phyloP scores from a whole-genome alignment of 2,797 vertebrate species.

The Margarornis squamiger region DNA sequence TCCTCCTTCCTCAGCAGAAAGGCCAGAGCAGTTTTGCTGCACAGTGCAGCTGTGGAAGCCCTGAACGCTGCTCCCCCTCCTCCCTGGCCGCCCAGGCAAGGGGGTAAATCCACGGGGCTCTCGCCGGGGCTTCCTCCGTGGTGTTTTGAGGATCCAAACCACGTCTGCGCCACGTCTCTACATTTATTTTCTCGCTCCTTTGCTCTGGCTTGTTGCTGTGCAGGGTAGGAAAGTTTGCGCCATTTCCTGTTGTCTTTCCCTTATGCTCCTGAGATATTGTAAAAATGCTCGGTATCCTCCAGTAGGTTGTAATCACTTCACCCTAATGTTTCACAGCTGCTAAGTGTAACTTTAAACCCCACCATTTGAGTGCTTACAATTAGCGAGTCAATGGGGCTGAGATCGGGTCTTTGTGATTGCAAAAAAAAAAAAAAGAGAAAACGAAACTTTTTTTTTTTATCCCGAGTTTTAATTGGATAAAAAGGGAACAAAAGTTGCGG shows the following conservation, averaged over 20 bases:
- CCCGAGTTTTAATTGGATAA: neutral
- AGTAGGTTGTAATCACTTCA: slow-evolving; percentile 70
- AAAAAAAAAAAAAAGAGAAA: neutral
- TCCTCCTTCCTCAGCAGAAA: neutral
- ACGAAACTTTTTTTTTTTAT: neutral
- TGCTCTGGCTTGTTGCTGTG: slow-evolving; percentile 35
- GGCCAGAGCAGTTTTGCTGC: neutral
- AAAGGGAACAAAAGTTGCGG: slow-evolving; percentile 29
- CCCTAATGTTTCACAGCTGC: slow-evolving; percentile 71
- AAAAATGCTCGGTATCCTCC: slow-evolving; percentile 71
- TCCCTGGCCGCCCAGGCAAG: accelerated
- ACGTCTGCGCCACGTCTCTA: neutral
- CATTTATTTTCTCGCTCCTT: neutral
- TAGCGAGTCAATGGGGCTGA: slow-evolving; percentile 29
- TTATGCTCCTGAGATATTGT: slow-evolving; percentile 70
- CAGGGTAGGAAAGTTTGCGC: slow-evolving; percentile 67
- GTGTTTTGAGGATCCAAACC: neutral
- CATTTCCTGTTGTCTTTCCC: slow-evolving; percentile 71
- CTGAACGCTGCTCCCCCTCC: neutral
- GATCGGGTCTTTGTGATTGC: neutral
- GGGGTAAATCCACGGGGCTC: accelerated
- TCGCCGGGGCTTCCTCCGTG: neutral
- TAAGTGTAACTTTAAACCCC: slow-evolving; percentile 66
- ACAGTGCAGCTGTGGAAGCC: neutral
- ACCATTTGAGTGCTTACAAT: slow-evolving; percentile 48